Base-by-base conservation (phyloP, 2,888 invertebrate species). In the Phengaris arion region DNA sequence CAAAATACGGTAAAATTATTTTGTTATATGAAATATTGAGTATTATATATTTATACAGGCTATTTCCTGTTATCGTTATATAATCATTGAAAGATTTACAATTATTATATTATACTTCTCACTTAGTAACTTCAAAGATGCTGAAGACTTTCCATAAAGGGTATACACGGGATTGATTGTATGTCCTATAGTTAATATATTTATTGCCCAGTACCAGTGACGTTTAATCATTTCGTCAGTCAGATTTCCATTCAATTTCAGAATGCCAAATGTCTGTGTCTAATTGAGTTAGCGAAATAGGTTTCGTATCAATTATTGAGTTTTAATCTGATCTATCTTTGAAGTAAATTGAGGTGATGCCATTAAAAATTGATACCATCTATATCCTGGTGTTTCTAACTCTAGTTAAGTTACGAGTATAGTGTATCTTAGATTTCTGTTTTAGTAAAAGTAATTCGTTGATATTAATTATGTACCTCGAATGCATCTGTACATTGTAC, bases 141-240 rank as follows among this genome's bases (percentile, higher is more conserved):
- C 72, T 45, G 72, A 22, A 9, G 70, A 22, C 54, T 35, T 7
- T 12, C 72, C 54, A 13, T 72, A 72, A 52, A 52, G 15, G 72
- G 54, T 72, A 70, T 52, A 72, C 52, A 35, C 2, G 6, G 35
- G 72, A 72, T 72, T 72, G 72, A 72, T 72, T 72, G 54, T 72
- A 54, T 72, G 72, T 54, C 72, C 35, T 51, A 9, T 35, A 54
- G 54, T 52, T 54, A 54, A 72, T 52, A 72, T 72, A 72, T 75
- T 75, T 75, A 75, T 75, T 70, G 7, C 69, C 45, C 74, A 73
- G 77, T 74, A 76, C 45, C 74, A 73, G 77, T 74, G 77, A 68
- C 73, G n/a, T n/a, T 78, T 74, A 76, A 74, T 76, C 74, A 64
- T 75, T n/a, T n/a, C n/a, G n/a, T n/a, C n/a, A n/a, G n/a, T n/a